A percentile compares a stretch with the other conserved stretches of the same genome.
phyloP scores from a whole-genome alignment of 2,888 invertebrate species.

The Phortica okadai region DNA sequence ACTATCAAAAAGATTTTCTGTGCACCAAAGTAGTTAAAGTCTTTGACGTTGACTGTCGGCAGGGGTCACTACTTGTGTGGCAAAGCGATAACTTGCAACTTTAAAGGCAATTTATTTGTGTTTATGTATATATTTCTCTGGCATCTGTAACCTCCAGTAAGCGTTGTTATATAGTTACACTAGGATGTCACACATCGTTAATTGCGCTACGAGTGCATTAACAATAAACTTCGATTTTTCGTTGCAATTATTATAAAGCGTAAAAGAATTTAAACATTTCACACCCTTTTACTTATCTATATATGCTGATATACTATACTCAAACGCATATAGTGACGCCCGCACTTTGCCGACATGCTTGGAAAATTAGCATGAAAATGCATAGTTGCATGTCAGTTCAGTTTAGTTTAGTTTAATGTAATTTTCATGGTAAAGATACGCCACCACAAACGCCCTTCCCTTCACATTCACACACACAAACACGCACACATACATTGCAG shows the following conservation, averaged over 20 bases:
- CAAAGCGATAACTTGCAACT: not conserved
- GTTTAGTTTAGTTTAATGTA: not conserved
- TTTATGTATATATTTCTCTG: not conserved
- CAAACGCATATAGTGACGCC: not conserved
- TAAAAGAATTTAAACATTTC: slow-evolving; percentile 15
- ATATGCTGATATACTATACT: too few relatives aligned
- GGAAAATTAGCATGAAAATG: slow-evolving; percentile 27
- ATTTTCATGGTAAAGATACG: slow-evolving; percentile 6
- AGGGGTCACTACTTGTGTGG: slow-evolving; percentile 22
- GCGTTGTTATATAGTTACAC: not conserved
- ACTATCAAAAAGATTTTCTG: not conserved
- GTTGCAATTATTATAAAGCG: slow-evolving; percentile 2
- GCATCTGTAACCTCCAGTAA: not conserved
- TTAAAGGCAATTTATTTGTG: too few relatives aligned
- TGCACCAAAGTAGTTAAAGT: not conserved
- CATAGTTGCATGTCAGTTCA: slow-evolving; percentile 9
- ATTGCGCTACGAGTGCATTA: not conserved
- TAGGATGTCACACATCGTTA: slow-evolving; percentile 3
- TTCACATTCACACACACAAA: not conserved
- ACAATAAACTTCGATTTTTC: slow-evolving; percentile 17
- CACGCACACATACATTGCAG: not conserved
- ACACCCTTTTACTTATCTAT: not conserved
- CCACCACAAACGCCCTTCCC: not conserved
- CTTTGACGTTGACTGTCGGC: not conserved
- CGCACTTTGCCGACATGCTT: not conserved